Base-by-base conservation (phyloP, 2,113 vertebrate species). In the Urocitellus parryii region DNA sequence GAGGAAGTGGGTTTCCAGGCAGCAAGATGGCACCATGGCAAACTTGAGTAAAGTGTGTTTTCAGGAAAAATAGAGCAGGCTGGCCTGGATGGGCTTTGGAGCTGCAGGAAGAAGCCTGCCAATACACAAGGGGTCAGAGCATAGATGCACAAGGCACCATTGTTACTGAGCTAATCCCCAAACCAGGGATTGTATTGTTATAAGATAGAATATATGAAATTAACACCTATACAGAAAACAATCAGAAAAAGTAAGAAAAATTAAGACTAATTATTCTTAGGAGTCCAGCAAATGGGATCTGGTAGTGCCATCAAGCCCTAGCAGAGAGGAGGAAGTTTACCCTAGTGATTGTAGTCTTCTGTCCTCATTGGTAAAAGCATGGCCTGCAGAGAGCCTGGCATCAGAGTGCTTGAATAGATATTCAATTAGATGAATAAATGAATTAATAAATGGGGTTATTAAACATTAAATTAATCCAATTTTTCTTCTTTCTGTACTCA, bases 401-500 rank as follows among this genome's bases (percentile, higher is more conserved):
- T 63, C 73, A 86, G 39, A 88, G 53, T 68, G 29, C 63, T 27
- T 58, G 37, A 70, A 32, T 84, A 74, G n/a, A 70, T 68, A 72
- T 81, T 93, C 76, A 93, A 14, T 93, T 87, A 92, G 56, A 94
- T 61, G 25, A 92, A 65, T 4, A 94, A 88, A 81, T 93, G 81
- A 76, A 83, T 68, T 39, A 91, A 80, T 68, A n/a, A 88, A 79
- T 91, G 58, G 78, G 79, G 2, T 83, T 70, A 80, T 80, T 84
- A 92, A 70, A 95, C 83, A 90, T 83, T 77, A 29, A n/a, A 6
- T 58, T 34, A 81, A 88, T 89, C 25, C 70, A 74, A 17, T 72
- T 65, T 18, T 73, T 74, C 51, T 92, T 82, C 39, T 91, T 91
- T 80, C 53, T 73, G 67, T 88, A 88, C 27, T 45, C 48, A 32